phyloP scores from a whole-genome alignment of 35 echinoderm and acorn worm species.

The Eucidaris tribuloides region DNA sequence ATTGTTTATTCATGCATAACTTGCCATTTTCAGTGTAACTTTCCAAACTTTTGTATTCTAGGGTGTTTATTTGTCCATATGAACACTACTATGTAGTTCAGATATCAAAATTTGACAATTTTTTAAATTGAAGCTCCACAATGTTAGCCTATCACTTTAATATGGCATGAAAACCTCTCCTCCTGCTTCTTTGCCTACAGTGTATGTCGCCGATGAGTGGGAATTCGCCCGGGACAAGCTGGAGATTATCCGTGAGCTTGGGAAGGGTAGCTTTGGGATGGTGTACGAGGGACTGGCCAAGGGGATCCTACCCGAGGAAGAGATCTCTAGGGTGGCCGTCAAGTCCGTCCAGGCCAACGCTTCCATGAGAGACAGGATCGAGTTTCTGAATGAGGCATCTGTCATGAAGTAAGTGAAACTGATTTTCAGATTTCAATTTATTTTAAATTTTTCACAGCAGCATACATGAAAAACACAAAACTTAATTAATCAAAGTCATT shows the following conservation, averaged over 20 bases:
- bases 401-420: slow-evolving; percentile 96
- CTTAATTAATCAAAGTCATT: no score
- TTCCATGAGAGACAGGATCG: slow-evolving; percentile 95
- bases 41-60: no score
- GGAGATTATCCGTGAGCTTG: slow-evolving; percentile 77
- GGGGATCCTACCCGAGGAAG: slow-evolving; percentile 57
- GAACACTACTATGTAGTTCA: no score
- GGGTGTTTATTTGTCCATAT: no score
- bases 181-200: slow-evolving; percentile 35
- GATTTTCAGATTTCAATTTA: no score
- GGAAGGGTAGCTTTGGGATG: slow-evolving; percentile 94
- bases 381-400: slow-evolving; percentile 93
- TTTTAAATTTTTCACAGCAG: no score
- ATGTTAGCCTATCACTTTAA: no score
- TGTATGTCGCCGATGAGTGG: slow-evolving; percentile 95
- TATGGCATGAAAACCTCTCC: neutral
- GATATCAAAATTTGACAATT: no score
- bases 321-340: slow-evolving; percentile 68
- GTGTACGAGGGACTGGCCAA: slow-evolving; percentile 78
- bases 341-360: slow-evolving; percentile 97
- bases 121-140: no score
- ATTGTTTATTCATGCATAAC: no score
- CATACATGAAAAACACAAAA: no score
- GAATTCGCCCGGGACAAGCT: slow-evolving; percentile 88
- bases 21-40: no score